Percentiles rank a stretch among this genome's conserved stretches.
Evolutionary conservation across 2,888 invertebrate genomes (phyloP).

Genomic region (Acanthosoma haemorrhoidale): DNA sequence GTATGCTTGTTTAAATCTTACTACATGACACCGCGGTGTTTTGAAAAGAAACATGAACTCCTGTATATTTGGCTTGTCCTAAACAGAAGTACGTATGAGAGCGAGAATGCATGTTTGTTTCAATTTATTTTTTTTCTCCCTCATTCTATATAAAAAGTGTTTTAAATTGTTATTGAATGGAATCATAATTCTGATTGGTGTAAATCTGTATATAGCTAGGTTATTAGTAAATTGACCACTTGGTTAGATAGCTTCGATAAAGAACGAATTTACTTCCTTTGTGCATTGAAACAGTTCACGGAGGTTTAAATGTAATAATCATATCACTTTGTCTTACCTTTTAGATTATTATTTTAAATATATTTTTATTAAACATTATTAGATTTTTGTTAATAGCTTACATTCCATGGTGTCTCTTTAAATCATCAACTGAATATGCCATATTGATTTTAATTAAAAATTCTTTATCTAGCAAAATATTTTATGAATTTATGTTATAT

Average conservation of each 20-base stretch:
- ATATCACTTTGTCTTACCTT: neutral
- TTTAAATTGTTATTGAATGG: conserved; percentile 21
- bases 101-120: neutral
- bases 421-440: neutral
- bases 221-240: conserved; percentile 9
- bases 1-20: conserved; percentile 6
- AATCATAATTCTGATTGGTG: neutral
- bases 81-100: neutral
- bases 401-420: neutral
- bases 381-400: neutral
- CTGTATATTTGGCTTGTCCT: neutral
- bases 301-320: conserved; percentile 16
- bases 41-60: neutral
- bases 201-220: conserved; percentile 2
- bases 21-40: neutral
- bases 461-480: neutral
- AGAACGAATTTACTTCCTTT: conserved; percentile 13
- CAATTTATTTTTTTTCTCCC: neutral
- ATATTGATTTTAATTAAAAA: neutral
- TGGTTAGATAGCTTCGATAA: conserved; percentile 21
- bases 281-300: neutral
- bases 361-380: neutral
- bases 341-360: neutral
- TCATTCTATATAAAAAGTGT: neutral
- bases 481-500: neutral